Base-by-base conservation (phyloP, 2,888 invertebrate species). In the Cephus sareptanus region DNA sequence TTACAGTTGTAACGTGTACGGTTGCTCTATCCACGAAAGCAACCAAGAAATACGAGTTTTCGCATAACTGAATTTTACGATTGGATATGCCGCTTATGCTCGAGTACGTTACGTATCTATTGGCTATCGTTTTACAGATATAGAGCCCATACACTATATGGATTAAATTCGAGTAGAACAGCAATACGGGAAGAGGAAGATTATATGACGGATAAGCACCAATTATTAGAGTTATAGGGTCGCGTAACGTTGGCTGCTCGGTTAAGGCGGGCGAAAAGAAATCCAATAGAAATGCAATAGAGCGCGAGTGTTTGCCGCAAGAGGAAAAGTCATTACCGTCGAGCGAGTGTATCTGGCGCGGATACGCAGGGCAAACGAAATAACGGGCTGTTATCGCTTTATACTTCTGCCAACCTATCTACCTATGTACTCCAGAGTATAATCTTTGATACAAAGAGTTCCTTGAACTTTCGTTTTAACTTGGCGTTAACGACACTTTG, bases 221-320 rank as follows among this genome's bases (percentile, higher is more conserved):
- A 88, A 89, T 89, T 89, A 89, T 89, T 84, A 86, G 85, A 89
- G 88, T 89, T 88, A 86, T 85, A 82, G 87, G 82, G 23, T 84
- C 85, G 85, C 85, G 85, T 89, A 87, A 89, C 86, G 87, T 88
- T 87, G 86, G 87, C 85, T 87, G 86, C 82, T 83, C 85, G 89
- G 87, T 89, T 88, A 88, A 86, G 83, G 84, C 83, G 84, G 83
- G 79, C 85, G 84, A 86, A 85, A 87, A 88, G 87, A 89, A 88
- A 89, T 88, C 84, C 87, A 84, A 89, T 88, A 86, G 85, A 84
- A 87, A 86, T 84, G 82, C 85, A 83, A 87, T 84, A 79, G 80
- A 83, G 77, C 76, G 80, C 77, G 80, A 80, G 78, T 78, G 75
- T 75, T 76, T 75, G 69, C 74, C 71, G 33, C 35, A 70, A 56